Percentiles rank a stretch among this genome's conserved stretches.
These are phyloP conservation scores for Homarus gammarus DNA, from an alignment of 2,888 invertebrate species.

Conservation along the genomic window DNA sequence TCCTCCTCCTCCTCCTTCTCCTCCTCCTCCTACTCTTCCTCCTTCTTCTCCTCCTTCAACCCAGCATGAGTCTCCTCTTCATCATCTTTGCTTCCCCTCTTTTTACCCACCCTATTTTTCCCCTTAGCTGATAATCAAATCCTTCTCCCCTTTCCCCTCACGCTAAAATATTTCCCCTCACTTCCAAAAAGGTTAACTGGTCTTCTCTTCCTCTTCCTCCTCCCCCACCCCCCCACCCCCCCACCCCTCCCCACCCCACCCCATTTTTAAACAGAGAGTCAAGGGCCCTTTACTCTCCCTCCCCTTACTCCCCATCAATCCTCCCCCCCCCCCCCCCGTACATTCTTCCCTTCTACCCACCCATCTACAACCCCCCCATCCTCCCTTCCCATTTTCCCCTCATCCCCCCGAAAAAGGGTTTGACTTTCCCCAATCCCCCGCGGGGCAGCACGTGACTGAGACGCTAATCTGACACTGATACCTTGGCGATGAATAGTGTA, in stretches of 20 bases:
- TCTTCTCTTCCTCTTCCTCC: slow-evolving; percentile 3
- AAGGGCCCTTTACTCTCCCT: not conserved
- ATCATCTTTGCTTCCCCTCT: not conserved
- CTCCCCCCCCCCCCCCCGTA: not conserved
- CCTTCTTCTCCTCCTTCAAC: too few relatives aligned
- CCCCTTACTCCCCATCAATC: not conserved
- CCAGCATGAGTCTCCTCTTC: too few relatives aligned
- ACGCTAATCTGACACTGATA: slow-evolving; percentile 37
- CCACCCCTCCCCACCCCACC: not conserved
- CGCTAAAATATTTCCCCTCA: too few relatives aligned
- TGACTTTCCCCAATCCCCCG: slow-evolving; percentile 1
- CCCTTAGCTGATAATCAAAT: not conserved
- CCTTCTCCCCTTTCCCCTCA: not conserved
- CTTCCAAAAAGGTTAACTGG: too few relatives aligned
- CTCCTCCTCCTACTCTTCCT: too few relatives aligned
- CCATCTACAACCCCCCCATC: not conserved
- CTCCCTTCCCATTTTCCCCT: not conserved
- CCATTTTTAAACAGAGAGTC: not conserved
- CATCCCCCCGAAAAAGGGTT: not conserved
- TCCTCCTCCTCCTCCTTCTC: too few relatives aligned
- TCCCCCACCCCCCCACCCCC: not conserved
- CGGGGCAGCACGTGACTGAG: slow-evolving; percentile 31
- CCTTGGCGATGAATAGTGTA: slow-evolving; percentile 19
- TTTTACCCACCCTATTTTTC: too few relatives aligned
- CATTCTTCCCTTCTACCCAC: not conserved